These are phyloP conservation scores for Choristoneura rosaceana DNA, from an alignment of 2,888 invertebrate genomes.

Conservation along the genomic window DNA sequence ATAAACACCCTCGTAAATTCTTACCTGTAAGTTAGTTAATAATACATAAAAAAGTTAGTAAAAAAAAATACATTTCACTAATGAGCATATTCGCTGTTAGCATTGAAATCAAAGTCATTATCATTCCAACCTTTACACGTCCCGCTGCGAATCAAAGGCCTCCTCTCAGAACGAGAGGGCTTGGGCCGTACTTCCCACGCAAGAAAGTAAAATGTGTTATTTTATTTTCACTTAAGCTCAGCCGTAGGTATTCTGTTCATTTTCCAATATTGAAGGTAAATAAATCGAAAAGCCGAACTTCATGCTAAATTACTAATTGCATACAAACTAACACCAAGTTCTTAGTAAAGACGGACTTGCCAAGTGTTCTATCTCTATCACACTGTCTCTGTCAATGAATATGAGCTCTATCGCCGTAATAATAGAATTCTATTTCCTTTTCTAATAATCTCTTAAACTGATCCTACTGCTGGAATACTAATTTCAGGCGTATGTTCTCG, in stretches of 20 bases:
- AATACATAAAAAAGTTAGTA: too few species aligned
- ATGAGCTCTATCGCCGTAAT: background rate
- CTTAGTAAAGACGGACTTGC: slow-evolving; percentile 20
- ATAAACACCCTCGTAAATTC: too few species aligned
- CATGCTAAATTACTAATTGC: background rate
- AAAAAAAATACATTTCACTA: too few species aligned
- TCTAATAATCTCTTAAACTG: background rate
- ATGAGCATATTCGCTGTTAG: too few species aligned
- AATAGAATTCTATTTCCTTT: background rate
- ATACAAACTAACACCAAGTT: slow-evolving; percentile 4
- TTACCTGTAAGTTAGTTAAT: too few species aligned
- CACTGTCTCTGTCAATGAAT: background rate
- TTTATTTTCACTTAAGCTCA: background rate
- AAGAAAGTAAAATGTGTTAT: background rate
- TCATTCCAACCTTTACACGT: too few species aligned
- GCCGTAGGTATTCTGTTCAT: background rate
- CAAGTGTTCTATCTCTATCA: background rate
- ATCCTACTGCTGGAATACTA: slow-evolving; percentile 7
- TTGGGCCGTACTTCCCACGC: too few species aligned
- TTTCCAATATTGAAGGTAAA: background rate
- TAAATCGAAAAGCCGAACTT: background rate
- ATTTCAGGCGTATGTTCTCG: slow-evolving; percentile 14
- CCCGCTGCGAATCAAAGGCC: too few species aligned
- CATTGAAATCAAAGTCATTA: too few species aligned
- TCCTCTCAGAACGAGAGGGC: too few species aligned